phyloP scores from a whole-genome alignment of 2,113 vertebrate genomes.

The Gobiocypris rarus region DNA sequence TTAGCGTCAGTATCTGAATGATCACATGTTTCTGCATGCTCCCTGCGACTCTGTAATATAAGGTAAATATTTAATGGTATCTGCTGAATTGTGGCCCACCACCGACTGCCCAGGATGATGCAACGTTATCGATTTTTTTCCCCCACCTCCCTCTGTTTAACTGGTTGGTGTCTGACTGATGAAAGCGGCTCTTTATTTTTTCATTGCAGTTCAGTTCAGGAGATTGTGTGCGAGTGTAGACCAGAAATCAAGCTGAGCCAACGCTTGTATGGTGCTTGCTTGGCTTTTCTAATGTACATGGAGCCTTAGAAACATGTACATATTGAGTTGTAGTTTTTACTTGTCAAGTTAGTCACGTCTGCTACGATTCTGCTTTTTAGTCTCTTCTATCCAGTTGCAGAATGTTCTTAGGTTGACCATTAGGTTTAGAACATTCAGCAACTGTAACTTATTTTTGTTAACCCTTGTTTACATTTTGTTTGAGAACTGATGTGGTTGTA shows the following conservation, averaged over 20 bases:
- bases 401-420: neutral
- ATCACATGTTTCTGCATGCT: conserved; percentile 51
- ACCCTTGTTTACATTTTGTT: neutral
- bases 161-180: conserved; percentile 43
- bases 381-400: neutral
- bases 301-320: neutral
- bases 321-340: neutral
- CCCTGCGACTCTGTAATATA: conserved; percentile 55
- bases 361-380: neutral
- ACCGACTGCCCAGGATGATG: conserved; percentile 49
- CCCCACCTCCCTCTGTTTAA: conserved; percentile 48
- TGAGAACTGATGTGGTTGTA: neutral
- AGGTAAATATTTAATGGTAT: conserved; percentile 65
- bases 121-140: conserved; percentile 54
- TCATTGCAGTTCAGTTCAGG: conserved; percentile 28
- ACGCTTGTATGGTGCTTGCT: neutral
- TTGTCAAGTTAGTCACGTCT: neutral
- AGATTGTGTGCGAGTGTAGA: neutral
- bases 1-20: conserved; percentile 40
- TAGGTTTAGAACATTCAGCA: neutral
- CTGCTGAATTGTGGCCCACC: conserved; percentile 39
- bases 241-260: neutral
- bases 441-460: neutral
- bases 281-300: neutral
- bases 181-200: conserved; percentile 46